phyloP scores from a whole-genome alignment of 2,888 invertebrate species.

The Cosmia trapezina region DNA sequence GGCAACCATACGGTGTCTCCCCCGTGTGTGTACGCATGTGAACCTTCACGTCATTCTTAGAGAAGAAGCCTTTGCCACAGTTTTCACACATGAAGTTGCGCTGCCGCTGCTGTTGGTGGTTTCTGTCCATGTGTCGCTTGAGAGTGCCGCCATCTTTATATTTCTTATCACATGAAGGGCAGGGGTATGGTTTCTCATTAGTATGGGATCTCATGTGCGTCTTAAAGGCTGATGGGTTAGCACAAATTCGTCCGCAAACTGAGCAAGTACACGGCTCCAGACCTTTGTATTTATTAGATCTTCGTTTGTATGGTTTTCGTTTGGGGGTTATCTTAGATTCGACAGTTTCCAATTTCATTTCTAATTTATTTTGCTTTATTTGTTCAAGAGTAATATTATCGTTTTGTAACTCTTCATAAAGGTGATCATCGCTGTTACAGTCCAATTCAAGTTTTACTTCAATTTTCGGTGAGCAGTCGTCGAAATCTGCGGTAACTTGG shows the following conservation, averaged over 20 bases:
- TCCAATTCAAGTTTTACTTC: slow-evolving; percentile 74
- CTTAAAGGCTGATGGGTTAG: slow-evolving; percentile 73
- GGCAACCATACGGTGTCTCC: slow-evolving; percentile 83
- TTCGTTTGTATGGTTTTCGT: slow-evolving; percentile 64
- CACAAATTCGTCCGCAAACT: slow-evolving; percentile 74
- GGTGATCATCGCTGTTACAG: slow-evolving; percentile 54
- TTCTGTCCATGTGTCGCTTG: slow-evolving; percentile 77
- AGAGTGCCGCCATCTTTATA: slow-evolving; percentile 79
- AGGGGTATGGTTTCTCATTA: slow-evolving; percentile 76
- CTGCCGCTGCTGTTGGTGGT: slow-evolving; percentile 73
- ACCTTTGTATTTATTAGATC: slow-evolving; percentile 60
- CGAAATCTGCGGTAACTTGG: slow-evolving; percentile 26
- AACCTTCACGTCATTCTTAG: slow-evolving; percentile 77
- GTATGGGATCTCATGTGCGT: slow-evolving; percentile 81
- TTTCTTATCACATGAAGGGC: slow-evolving; percentile 78
- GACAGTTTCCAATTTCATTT: slow-evolving; percentile 44
- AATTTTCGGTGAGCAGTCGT: slow-evolving; percentile 60
- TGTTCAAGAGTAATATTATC: slow-evolving; percentile 56
- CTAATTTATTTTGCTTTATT: slow-evolving; percentile 16
- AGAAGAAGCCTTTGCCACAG: slow-evolving; percentile 83
- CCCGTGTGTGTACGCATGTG: slow-evolving; percentile 84
- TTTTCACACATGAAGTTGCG: slow-evolving; percentile 81
- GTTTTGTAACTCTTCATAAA: slow-evolving; percentile 53
- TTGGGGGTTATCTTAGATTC: slow-evolving; percentile 16
- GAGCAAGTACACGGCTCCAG: slow-evolving; percentile 67